Evolutionary conservation across 1,140 invertebrate genomes (phyloP).

Genomic region (Lutraria rhynchaena): DNA sequence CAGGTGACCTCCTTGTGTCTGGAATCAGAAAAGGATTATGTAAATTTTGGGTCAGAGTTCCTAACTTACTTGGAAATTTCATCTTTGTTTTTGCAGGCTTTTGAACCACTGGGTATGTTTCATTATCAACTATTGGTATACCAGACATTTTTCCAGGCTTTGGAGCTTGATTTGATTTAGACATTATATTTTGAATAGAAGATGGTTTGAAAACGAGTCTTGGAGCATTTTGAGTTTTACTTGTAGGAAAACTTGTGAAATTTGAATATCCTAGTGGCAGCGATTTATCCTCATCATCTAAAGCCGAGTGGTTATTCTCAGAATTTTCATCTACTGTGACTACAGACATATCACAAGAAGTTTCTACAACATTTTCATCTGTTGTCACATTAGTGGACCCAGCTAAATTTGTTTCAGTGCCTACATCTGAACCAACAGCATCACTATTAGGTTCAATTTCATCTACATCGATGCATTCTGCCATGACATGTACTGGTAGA

Average conservation of each 20-base stretch:
- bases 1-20: not conserved
- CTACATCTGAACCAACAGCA: not conserved
- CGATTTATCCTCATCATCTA: not conserved
- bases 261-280: not conserved
- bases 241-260: conserved; percentile 23
- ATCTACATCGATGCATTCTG: not conserved
- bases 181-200: conserved; percentile 33
- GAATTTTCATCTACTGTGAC: not conserved
- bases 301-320: not conserved
- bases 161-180: not conserved
- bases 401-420: not conserved
- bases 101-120: not conserved
- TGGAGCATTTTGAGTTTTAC: conserved; percentile 6
- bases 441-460: not conserved
- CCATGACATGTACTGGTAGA: not conserved
- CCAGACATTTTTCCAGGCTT: not conserved
- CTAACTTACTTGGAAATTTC: not conserved
- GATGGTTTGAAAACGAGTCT: conserved; percentile 31
- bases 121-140: not conserved
- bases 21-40: conserved; percentile 27
- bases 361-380: not conserved
- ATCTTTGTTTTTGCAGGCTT: not conserved
- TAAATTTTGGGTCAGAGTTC: not conserved
- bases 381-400: not conserved
- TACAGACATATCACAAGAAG: not conserved